Conservation (phyloP, 2,888 invertebrate species). For the Macrosiphum euphorbiae region DNA sequence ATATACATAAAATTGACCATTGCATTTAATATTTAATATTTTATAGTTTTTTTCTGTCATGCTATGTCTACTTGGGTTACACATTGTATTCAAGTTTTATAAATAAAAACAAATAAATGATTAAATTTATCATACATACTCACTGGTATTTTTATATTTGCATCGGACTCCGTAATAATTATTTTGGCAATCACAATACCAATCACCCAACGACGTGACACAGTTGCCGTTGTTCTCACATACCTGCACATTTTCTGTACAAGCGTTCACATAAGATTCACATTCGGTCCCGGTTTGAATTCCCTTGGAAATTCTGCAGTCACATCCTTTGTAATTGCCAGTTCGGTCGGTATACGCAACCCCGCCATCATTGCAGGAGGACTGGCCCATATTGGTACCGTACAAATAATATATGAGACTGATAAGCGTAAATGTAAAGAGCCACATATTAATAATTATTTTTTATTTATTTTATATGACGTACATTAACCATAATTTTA, state of each 20-base stretch:
- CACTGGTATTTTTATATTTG: neutral
- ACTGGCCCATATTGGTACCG: neutral
- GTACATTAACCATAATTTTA: neutral
- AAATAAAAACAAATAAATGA: neutral
- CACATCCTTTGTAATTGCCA: neutral
- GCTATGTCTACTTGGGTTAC: too few species aligned
- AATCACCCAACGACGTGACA: neutral
- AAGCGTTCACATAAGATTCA: neutral
- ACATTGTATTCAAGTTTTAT: too few species aligned
- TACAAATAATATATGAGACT: neutral
- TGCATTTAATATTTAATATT: too few species aligned
- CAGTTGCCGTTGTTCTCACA: constrained; percentile 4
- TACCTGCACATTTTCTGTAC: neutral
- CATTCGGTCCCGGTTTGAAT: neutral
- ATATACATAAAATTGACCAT: too few species aligned
- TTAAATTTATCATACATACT: neutral
- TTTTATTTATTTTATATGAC: neutral
- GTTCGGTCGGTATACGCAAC: neutral
- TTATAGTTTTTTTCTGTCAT: too few species aligned
- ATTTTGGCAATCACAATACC: neutral
- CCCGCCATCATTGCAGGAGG: constrained; percentile 36
- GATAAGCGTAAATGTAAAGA: neutral
- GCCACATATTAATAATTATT: constrained; percentile 10
- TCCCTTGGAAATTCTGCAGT: neutral
- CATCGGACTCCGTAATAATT: neutral